A percentile compares a stretch with the other conserved stretches of the same genome.
Evolutionary conservation across 92 coral and sea anemone species (phyloP).

Genomic region (Diadumene lineata): DNA sequence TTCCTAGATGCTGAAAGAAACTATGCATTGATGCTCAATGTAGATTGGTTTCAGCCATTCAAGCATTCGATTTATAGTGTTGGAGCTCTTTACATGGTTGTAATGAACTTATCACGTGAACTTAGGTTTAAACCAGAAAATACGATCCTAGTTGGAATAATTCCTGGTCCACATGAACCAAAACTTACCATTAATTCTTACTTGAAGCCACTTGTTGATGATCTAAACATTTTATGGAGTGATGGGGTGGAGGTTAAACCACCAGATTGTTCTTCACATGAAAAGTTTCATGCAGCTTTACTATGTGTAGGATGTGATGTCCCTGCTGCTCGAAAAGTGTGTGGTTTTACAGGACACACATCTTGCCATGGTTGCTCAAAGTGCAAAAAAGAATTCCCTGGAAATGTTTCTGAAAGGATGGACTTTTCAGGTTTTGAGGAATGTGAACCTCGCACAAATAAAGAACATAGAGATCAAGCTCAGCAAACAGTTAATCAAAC

Average conservation of each 20-base stretch:
- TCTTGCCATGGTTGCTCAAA: background rate
- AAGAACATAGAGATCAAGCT: background rate
- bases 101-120: conserved; percentile 60
- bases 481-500: background rate
- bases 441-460: background rate
- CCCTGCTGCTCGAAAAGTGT: background rate
- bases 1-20: conserved; percentile 44
- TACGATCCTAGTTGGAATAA: conserved; percentile 43
- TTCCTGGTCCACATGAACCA: conserved; percentile 68
- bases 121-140: conserved; percentile 58
- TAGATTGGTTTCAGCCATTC: conserved; percentile 70
- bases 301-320: background rate
- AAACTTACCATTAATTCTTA: conserved; percentile 22
- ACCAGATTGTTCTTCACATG: background rate
- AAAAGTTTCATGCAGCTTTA: background rate
- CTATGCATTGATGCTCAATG: conserved; percentile 52
- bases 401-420: background rate
- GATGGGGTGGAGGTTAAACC: background rate
- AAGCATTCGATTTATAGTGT: conserved; percentile 43
- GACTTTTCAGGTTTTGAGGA: background rate
- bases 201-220: conserved; percentile 36
- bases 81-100: conserved; percentile 57
- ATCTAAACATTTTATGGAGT: conserved; percentile 35
- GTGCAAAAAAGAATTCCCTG: background rate
- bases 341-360: background rate